Percentiles rank a stretch among this genome's conserved stretches.
These are phyloP conservation scores for Drosophila murphyi DNA, from an alignment of 1,140 invertebrate species.

Conservation along the genomic window DNA sequence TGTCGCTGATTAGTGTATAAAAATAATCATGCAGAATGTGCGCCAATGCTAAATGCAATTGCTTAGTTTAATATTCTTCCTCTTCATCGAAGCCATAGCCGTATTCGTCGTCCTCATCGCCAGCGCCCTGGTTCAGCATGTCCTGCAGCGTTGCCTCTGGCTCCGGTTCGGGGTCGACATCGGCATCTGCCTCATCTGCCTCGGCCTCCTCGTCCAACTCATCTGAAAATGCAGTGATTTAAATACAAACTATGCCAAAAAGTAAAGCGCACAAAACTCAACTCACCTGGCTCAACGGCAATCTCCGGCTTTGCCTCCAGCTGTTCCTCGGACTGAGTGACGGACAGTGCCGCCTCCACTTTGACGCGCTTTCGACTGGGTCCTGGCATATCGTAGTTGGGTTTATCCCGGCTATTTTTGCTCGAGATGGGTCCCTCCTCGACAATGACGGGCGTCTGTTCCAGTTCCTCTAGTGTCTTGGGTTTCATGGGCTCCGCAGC, in stretches of 20 bases:
- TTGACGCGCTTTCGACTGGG: constrained; percentile 70
- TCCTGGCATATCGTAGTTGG: constrained; percentile 67
- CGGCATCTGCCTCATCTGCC: constrained; percentile 69
- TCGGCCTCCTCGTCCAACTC: constrained; percentile 15
- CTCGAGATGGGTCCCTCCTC: constrained; percentile 65
- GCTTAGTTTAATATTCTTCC: constrained; percentile 58
- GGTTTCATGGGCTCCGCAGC: constrained; percentile 31
- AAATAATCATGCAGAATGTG: constrained; percentile 15
- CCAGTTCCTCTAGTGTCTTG: constrained; percentile 51
- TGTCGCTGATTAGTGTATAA: constrained; percentile 34
- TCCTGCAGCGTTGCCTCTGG: constrained; percentile 78
- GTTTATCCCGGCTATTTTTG: constrained; percentile 55
- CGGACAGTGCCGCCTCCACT: constrained; percentile 66
- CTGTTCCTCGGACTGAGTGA: constrained; percentile 34
- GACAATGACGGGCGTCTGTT: constrained; percentile 57
- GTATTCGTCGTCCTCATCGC: constrained; percentile 76
- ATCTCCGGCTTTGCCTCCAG: constrained; percentile 39
- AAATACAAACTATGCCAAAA: neutral
- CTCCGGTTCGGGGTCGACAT: constrained; percentile 65
- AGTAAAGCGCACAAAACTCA: neutral
- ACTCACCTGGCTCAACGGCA: constrained; percentile 52
- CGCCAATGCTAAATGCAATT: constrained; percentile 14
- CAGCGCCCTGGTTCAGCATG: constrained; percentile 79
- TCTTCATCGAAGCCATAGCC: constrained; percentile 83
- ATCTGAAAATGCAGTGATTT: constrained; percentile 14